Evolutionary conservation across 2,113 vertebrate genomes (phyloP), one percentile per base, ranked within the genome.

Genomic region (Mesocricetus auratus): DNA sequence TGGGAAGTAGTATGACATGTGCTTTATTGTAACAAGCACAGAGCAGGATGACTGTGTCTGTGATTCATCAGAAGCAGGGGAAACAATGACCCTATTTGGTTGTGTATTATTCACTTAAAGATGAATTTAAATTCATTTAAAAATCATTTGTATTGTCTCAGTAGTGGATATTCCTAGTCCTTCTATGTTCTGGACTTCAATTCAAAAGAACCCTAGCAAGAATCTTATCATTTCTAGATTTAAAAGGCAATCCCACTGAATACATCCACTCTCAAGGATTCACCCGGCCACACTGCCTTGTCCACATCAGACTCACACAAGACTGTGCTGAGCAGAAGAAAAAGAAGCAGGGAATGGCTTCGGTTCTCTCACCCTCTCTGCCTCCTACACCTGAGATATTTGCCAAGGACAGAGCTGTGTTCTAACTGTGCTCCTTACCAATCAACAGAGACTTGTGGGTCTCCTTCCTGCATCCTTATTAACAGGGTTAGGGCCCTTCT

Each of bases 51-150:
- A 78, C 0, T 87, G 64, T 26, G 88, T 58, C 53, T 88, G 29
- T 71, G 42, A 75, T 26, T 82, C 60, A 94, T 91, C 13, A 82
- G 64, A 97, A 97, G 97, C 92, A 97, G 81, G 50, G 75, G 96
- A 97, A 98, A 97, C 62, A 97, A 95, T 96, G 75, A 36, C 79
- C 92, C 29, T 7, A 50, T 82, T 94, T 96, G 94, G 87, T 79
- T 95, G 71, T 42, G 33, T 75, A 92, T 88, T 29, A 39, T 69
- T 95, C 60, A 47, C 69, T 93, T 92, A 66, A 81, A 95, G 88
- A 93, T 73, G 47, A 79, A n/a, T n/a, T 56, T n/a, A 81, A n/a
- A 26, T 58, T 81, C 5, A 58, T 58, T 81, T 13, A 81, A 81
- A 58, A 21, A 3, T 7, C 36, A 39, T 39, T 83, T 83, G 33